phyloP scores from a whole-genome alignment of 53 echinoderm and acorn worm species.

The Pentamera pediparva region DNA sequence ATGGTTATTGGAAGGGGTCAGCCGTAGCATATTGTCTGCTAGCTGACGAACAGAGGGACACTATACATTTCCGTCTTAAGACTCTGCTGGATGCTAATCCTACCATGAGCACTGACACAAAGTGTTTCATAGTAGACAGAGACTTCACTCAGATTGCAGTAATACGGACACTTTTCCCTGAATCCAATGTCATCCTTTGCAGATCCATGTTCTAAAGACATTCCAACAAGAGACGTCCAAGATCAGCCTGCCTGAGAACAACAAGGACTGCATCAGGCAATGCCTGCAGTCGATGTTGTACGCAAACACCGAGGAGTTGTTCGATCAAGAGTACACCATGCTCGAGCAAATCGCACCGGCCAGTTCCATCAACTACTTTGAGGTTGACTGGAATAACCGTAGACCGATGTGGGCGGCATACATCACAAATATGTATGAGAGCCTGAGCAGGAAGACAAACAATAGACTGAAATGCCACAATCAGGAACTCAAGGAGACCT shows the following conservation, averaged over 20 bases:
- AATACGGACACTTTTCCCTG: background rate
- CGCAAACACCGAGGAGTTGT: background rate
- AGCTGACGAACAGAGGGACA: conserved; percentile 2
- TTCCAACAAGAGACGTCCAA: conserved; percentile 1
- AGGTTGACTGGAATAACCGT: conserved; percentile 8
- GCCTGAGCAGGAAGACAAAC: background rate
- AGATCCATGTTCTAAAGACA: conserved; percentile 16
- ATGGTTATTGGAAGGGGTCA: background rate
- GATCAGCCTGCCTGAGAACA: background rate
- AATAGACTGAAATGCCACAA: background rate
- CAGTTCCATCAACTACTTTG: background rate
- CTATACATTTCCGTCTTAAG: background rate
- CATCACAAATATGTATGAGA: background rate
- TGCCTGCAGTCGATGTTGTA: conserved; percentile 4
- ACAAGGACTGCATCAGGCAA: conserved; percentile 1
- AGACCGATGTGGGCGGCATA: conserved; percentile 3
- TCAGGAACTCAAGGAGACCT: conserved; percentile 1
- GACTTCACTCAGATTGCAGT: conserved; percentile 3
- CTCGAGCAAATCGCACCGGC: background rate
- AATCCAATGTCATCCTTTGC: background rate
- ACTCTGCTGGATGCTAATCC: background rate
- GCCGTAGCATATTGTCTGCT: conserved; percentile 3
- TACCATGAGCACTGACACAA: background rate
- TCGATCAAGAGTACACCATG: background rate
- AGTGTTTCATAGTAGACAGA: conserved; percentile 8